Conservation (phyloP, 2,797 vertebrate genomes). For the Prunella strophiata region DNA sequence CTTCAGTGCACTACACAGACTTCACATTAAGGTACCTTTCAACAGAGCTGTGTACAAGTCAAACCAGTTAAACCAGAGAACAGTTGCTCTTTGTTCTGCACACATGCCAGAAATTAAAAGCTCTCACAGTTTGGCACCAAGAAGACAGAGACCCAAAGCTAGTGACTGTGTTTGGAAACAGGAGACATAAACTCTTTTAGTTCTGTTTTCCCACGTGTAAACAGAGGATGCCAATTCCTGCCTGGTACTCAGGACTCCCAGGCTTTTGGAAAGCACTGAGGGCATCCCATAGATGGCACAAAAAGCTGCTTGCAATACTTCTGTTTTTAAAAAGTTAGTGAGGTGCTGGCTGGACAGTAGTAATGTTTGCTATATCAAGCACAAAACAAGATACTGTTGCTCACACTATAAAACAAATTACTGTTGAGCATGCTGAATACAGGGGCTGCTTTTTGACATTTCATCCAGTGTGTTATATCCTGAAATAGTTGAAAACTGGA, state of each 20-base stretch:
- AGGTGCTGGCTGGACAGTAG: neutral
- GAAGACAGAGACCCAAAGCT: conserved; percentile 51
- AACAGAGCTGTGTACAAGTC: neutral
- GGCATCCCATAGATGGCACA: neutral
- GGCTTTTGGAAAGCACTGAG: neutral
- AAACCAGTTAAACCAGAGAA: conserved; percentile 52
- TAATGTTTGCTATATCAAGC: neutral
- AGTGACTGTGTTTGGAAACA: conserved; percentile 24
- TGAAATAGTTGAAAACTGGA: neutral
- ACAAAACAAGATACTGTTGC: neutral
- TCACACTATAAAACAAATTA: neutral
- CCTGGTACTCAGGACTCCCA: neutral
- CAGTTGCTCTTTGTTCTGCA: conserved; percentile 66
- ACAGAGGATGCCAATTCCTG: neutral
- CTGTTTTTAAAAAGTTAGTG: neutral
- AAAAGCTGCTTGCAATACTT: neutral
- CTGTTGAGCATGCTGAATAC: neutral
- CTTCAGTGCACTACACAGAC: neutral
- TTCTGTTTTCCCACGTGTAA: conserved; percentile 23
- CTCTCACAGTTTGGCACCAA: conserved; percentile 45
- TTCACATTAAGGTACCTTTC: conserved; percentile 41
- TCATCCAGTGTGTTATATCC: conserved; percentile 8
- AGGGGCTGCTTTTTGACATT: conserved; percentile 44
- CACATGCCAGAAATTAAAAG: conserved; percentile 51
- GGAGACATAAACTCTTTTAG: conserved; percentile 14